Percentiles rank a stretch among this genome's conserved stretches.
Conservation (phyloP, 2,797 vertebrate species). For the Cynodonichthys magdalenae region DNA sequence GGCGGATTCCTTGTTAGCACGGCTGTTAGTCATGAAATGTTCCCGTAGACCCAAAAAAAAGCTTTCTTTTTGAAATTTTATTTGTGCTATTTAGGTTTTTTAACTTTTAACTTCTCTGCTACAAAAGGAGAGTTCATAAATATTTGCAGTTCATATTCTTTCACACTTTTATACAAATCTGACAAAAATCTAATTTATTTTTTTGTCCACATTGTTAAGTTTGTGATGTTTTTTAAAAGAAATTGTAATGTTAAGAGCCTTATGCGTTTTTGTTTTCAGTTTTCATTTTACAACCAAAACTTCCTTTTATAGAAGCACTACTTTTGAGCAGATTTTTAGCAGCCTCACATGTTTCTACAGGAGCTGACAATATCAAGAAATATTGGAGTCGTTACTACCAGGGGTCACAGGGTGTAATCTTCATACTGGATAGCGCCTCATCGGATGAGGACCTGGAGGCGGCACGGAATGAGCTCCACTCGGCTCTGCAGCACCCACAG, state of each 20-base stretch:
- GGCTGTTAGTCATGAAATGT: not conserved
- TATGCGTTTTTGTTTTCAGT: not conserved
- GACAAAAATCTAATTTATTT: too few relatives aligned
- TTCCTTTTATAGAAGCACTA: not conserved
- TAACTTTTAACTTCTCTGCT: too few relatives aligned
- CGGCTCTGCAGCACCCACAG: conserved; percentile 96
- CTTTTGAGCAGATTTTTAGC: conserved; percentile 2
- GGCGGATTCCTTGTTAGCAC: not conserved
- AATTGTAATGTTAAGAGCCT: not conserved
- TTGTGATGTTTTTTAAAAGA: too few relatives aligned
- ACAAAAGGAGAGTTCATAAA: not conserved
- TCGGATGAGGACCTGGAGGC: conserved; percentile 95
- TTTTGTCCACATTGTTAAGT: too few relatives aligned
- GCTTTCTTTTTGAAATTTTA: not conserved
- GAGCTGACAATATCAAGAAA: conserved; percentile 96
- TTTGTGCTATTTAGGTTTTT: not conserved
- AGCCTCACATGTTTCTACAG: conserved; percentile 70
- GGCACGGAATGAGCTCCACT: conserved; percentile 95
- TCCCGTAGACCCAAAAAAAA: not conserved
- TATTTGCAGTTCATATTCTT: not conserved
- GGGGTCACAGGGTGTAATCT: conserved; percentile 97
- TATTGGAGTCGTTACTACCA: conserved; percentile 99
- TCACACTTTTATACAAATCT: too few relatives aligned
- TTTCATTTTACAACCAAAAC: not conserved
- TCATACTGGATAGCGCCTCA: conserved; percentile 95